Conservation (phyloP, 2,888 invertebrate genomes). For the Geotrupes spiniger region DNA sequence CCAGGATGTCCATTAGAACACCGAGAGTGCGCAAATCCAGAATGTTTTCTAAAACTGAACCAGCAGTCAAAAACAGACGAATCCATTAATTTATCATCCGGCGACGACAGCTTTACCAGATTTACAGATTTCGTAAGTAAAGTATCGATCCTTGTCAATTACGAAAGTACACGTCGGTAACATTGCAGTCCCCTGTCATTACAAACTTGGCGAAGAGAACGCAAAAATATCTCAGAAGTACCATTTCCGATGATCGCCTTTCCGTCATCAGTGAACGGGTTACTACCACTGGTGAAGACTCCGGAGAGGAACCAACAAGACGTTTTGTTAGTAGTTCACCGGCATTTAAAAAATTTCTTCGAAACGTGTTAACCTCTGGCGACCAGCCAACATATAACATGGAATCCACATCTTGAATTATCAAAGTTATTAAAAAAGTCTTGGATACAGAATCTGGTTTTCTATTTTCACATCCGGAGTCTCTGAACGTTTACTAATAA, state of each 20-base stretch:
- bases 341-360: constrained; percentile 41
- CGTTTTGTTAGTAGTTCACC: constrained; percentile 40
- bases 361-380: constrained; percentile 14
- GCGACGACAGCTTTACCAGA: constrained; percentile 4
- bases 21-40: constrained; percentile 16
- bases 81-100: constrained; percentile 1
- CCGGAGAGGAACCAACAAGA: constrained; percentile 22
- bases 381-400: neutral
- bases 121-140: too few species aligned
- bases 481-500: too few species aligned
- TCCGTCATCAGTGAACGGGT: constrained; percentile 16
- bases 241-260: constrained; percentile 19
- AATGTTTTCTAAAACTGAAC: constrained; percentile 15
- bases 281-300: constrained; percentile 13
- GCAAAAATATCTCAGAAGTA: constrained; percentile 8
- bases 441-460: neutral
- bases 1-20: constrained; percentile 17
- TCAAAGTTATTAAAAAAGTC: neutral
- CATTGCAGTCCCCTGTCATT: too few species aligned
- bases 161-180: too few species aligned
- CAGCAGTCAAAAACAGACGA: neutral
- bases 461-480: neutral
- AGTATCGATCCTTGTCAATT: too few species aligned
- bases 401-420: neutral
- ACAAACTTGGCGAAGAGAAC: neutral